These are phyloP conservation scores for human DNA, from an alignment of 2,113 vertebrate genomes.

Conservation along the genomic window DNA sequence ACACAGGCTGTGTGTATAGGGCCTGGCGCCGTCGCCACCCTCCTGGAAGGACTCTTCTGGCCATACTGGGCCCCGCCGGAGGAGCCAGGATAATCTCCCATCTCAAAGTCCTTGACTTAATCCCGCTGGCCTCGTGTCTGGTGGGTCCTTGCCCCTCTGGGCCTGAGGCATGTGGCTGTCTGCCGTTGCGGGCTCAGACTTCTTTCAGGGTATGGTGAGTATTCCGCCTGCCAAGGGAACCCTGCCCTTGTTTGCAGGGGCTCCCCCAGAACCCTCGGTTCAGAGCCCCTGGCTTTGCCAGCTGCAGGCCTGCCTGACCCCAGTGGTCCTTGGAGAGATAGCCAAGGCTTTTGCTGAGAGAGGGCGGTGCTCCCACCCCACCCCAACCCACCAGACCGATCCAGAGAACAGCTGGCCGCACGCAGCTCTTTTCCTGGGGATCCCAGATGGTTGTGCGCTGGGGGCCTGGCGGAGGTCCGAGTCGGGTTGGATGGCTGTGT, in stretches of 20 bases:
- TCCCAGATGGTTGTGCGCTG: not conserved
- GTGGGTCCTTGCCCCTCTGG: not conserved
- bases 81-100: too few species aligned
- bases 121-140: not conserved
- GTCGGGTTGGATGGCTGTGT: not conserved
- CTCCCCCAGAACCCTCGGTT: not conserved
- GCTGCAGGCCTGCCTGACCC: not conserved
- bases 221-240: not conserved
- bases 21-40: not conserved
- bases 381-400: not conserved
- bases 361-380: too few species aligned
- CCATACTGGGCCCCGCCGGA: accelerated
- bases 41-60: not conserved
- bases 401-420: too few species aligned
- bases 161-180: not conserved
- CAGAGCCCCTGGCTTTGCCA: not conserved
- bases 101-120: not conserved
- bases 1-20: not conserved
- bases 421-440: not conserved
- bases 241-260: not conserved
- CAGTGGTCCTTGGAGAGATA: not conserved
- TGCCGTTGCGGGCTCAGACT: not conserved
- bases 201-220: not conserved
- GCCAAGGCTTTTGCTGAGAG: not conserved
- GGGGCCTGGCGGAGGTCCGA: not conserved